phyloP scores from a whole-genome alignment of 2,113 vertebrate genomes.

The Hystrix brachyura region DNA sequence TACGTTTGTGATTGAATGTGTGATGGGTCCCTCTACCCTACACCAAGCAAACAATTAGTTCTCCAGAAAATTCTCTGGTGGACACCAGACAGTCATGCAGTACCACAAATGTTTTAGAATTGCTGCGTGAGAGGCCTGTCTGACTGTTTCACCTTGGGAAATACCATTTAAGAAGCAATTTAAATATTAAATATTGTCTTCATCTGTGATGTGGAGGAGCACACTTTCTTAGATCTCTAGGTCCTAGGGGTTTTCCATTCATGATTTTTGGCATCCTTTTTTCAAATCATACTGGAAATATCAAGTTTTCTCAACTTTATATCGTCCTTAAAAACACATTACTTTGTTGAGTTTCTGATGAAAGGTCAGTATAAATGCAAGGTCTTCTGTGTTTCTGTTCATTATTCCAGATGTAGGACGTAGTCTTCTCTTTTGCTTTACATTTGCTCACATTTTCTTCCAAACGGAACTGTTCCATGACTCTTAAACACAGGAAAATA shows the following conservation, averaged over 20 bases:
- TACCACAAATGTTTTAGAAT: conserved; percentile 1
- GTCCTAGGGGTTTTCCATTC: background rate
- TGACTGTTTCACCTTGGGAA: background rate
- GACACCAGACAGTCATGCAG: background rate
- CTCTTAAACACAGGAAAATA: background rate
- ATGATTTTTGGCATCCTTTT: conserved; percentile 51
- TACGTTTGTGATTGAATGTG: background rate
- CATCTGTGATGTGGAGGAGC: background rate
- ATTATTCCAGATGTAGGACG: background rate
- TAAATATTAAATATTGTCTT: background rate
- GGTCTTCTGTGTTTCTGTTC: conserved; percentile 22
- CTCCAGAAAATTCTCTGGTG: background rate
- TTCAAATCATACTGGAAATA: conserved; percentile 58
- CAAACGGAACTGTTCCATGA: background rate
- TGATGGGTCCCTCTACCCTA: background rate
- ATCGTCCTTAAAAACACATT: conserved; percentile 52
- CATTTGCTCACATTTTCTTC: conserved; percentile 54
- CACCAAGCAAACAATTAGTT: background rate
- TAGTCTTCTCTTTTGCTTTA: background rate
- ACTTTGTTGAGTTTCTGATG: conserved; percentile 59
- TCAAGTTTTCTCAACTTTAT: conserved; percentile 53
- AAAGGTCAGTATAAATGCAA: conserved; percentile 72
- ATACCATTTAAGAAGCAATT: conserved; percentile 9
- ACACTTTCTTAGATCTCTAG: background rate
- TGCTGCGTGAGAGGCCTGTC: background rate